Evolutionary conservation across 2,888 invertebrate genomes (phyloP).

Genomic region (Hydriomena furcata): DNA sequence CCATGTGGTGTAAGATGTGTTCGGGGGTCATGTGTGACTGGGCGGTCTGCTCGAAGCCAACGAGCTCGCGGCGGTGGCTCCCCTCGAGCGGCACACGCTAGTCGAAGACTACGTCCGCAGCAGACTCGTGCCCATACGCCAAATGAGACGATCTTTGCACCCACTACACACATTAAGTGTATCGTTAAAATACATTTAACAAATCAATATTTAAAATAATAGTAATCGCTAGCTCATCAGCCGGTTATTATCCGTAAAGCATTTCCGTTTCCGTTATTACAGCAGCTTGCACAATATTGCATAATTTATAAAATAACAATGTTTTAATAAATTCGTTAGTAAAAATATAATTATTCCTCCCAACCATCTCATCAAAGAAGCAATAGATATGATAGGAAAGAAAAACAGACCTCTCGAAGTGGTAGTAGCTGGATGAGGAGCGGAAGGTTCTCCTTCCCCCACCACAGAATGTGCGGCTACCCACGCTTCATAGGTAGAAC

Average conservation of each 20-base stretch:
- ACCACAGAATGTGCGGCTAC: conserved; percentile 92
- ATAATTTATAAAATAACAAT: too few species aligned
- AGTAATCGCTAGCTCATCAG: too few species aligned
- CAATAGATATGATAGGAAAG: too few species aligned
- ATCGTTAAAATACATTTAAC: not conserved
- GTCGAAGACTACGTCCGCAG: conserved; percentile 86
- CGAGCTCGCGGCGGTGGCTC: conserved; percentile 90
- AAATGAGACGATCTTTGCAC: conserved; percentile 93
- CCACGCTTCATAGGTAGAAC: conserved; percentile 93
- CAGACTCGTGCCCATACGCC: conserved; percentile 88
- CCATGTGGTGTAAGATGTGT: conserved; percentile 88
- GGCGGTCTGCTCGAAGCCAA: conserved; percentile 88
- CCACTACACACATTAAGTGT: conserved; percentile 42
- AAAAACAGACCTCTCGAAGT: conserved; percentile 87
- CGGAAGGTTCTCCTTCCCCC: conserved; percentile 91
- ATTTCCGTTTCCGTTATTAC: too few species aligned
- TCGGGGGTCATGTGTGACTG: conserved; percentile 88
- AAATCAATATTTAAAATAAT: too few species aligned
- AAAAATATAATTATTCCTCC: too few species aligned
- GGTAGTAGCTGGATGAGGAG: conserved; percentile 89
- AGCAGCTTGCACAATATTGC: too few species aligned
- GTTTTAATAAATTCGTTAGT: too few species aligned
- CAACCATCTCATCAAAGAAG: too few species aligned
- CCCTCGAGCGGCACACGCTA: conserved; percentile 90
- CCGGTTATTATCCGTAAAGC: too few species aligned